Conservation (phyloP, 30 jellyfish, hydroid and myxozoan species). For the Morbakka virulenta region DNA sequence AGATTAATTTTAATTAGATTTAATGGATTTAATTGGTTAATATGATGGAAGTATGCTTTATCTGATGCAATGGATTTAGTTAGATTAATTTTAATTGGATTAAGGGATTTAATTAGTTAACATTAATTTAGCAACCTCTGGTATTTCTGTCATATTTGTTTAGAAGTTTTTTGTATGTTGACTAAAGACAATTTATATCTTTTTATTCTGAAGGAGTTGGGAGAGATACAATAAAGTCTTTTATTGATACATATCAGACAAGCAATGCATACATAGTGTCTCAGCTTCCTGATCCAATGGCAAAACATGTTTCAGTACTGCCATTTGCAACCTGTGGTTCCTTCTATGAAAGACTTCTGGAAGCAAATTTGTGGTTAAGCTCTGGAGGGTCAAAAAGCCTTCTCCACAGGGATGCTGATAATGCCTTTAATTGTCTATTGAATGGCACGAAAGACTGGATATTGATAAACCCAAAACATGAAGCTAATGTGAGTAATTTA, state of each 20-base stretch:
- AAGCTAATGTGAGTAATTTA: slow-evolving; percentile 18
- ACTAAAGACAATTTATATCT: too few relatives aligned
- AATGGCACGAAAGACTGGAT: too few relatives aligned
- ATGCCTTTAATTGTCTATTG: slow-evolving; percentile 54
- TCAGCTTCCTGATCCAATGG: slow-evolving; percentile 55
- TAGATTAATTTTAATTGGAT: too few relatives aligned
- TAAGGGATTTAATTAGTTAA: too few relatives aligned
- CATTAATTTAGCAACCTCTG: too few relatives aligned
- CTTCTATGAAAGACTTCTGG: slow-evolving; percentile 29
- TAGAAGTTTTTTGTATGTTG: too few relatives aligned
- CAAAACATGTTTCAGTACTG: slow-evolving; percentile 40
- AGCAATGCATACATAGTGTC: slow-evolving; percentile 34
- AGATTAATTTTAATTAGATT: too few relatives aligned
- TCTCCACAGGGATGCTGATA: slow-evolving; percentile 50
- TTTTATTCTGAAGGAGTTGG: too few relatives aligned
- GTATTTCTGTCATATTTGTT: too few relatives aligned
- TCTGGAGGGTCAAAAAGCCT: slow-evolving; percentile 58
- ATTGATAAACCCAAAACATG: slow-evolving; percentile 48
- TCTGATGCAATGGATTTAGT: too few relatives aligned
- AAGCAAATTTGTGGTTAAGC: slow-evolving; percentile 53
- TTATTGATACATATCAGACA: slow-evolving; percentile 23
- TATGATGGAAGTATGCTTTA: too few relatives aligned
- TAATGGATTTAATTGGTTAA: too few relatives aligned
- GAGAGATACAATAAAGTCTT: slow-evolving; percentile 38
- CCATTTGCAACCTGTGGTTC: slow-evolving; percentile 58